Base-by-base conservation (phyloP, 2,797 vertebrate species). In the Cynodonichthys magdalenae region DNA sequence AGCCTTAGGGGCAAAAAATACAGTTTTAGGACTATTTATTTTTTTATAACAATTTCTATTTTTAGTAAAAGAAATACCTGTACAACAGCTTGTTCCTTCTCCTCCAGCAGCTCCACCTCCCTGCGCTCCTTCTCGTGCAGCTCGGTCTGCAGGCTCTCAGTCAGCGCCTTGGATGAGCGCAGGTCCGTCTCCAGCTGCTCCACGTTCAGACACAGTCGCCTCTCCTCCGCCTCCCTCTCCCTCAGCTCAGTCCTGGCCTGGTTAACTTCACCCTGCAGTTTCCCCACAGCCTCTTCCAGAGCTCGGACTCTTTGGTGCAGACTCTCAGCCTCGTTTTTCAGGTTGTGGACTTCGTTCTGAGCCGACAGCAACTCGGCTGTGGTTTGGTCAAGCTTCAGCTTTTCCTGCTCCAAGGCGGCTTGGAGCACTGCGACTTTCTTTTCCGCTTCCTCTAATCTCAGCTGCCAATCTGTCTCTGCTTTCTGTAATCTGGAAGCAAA, bases 131-230 rank as follows among this genome's bases (percentile, higher is more conserved):
- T 98, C 69, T 89, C 88, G 15, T 90, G 87, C 46, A 95, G 82
- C 87, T 96, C 95, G 2, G 85, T 87, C 65, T 96, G 95, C 66
- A 99, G 89, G 17, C 71, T 92, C 71, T 93, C 91, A 0, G 91
- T 96, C 57, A 98, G 84, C 0, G 87, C 86, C 82, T 93, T 97
- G 20, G 95, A 97, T 46, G 94, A 92, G 24, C 92, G 92, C 73
- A 99, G 90, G 80, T 99, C 97, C 0, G 94, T 91, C 72, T 96
- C 93, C 15, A 97, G 92, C 60, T 97, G 95, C 83, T 98, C 96
- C 79, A 92, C 91, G 17, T 63, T 94, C 63, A 99, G 86, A 64
- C 91, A 94, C 53, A 90, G 90, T 19, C 95, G 89, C 57, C 93
- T 95, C 71, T 95, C 94, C 8, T 93, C 93, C 2, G 83, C 78